phyloP scores from a whole-genome alignment of 1,140 invertebrate species.

The Pseudomyrmex dendroicus region DNA sequence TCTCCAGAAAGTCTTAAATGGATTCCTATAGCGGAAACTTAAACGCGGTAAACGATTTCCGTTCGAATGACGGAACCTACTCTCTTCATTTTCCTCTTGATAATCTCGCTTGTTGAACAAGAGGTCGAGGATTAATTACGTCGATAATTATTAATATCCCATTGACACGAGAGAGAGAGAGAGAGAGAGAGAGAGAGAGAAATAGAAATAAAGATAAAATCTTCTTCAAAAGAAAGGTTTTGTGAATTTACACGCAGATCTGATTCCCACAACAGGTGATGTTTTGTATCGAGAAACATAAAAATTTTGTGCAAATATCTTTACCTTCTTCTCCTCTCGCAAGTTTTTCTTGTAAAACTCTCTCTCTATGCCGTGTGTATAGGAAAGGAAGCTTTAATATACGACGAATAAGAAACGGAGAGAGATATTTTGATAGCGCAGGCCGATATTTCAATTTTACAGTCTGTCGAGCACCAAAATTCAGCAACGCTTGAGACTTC shows the following conservation, averaged over 20 bases:
- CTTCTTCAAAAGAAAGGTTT: no score
- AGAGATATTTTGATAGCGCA: constrained; percentile 36
- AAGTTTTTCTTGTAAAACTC: no score
- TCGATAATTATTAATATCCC: neutral
- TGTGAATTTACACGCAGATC: no score
- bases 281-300: neutral
- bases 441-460: constrained; percentile 54
- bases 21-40: constrained; percentile 47
- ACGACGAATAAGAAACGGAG: neutral
- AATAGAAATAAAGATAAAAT: no score
- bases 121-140: neutral
- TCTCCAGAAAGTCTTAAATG: constrained; percentile 46
- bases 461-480: constrained; percentile 51
- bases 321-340: no score
- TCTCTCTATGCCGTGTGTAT: neutral
- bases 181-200: neutral
- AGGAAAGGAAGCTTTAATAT: neutral
- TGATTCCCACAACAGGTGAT: no score
- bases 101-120: neutral
- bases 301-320: neutral
- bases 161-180: neutral
- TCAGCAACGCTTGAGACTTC: constrained; percentile 21
- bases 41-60: constrained; percentile 38
- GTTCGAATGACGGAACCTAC: constrained; percentile 18
- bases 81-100: neutral